Base-by-base conservation (phyloP, 2,113 vertebrate genomes). In the Aleadryas rufinucha region DNA sequence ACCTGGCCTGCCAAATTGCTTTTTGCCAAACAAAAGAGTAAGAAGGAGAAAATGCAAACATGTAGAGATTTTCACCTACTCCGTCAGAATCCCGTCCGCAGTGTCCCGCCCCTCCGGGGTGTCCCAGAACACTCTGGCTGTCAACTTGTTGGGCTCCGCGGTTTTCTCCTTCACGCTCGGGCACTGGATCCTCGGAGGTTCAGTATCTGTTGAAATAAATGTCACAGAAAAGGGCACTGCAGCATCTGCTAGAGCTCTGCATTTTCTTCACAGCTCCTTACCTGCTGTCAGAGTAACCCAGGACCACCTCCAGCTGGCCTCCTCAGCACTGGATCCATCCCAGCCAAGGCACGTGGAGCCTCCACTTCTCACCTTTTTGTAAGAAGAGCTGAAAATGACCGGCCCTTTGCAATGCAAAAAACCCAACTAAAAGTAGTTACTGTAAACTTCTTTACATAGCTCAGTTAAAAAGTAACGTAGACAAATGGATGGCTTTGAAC, bases 41-140 rank as follows among this genome's bases (percentile, higher is more conserved):
- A 78, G 49, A 17, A 42, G 23, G 7, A 75, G 9, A 54, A 50
- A 70, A 41, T 6, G 18, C 60, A 84, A 22, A 56, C 12, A 13
- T 2, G 8, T 1, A 16, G 9, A 47, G 45, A 22, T 24, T 52
- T 94, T 59, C 72, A 98, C 99, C 96, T 96, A 99, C 99, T 99
- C 99, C 30, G 99, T 99, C n/a, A 99, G 98, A 97, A 99, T 99
- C 65, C 99, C 99, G 1, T 99, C 99, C 26, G 99, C 99, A 4
- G 99, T 99, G 97, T 99, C 99, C 49, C 98, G 97, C 24, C 99
- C 99, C 96, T 99, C 99, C 0, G 99, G 99, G 1, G 99, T 99
- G 82, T 99, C 99, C 99, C 99, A 99, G 85, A 98, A 98, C 91
- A 99, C 98, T 83, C 99, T 98, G n/a, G 98, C 99, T 0, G 99